Conservation (phyloP, 2,797 vertebrate genomes). For the Dicrostonyx torquatus region DNA sequence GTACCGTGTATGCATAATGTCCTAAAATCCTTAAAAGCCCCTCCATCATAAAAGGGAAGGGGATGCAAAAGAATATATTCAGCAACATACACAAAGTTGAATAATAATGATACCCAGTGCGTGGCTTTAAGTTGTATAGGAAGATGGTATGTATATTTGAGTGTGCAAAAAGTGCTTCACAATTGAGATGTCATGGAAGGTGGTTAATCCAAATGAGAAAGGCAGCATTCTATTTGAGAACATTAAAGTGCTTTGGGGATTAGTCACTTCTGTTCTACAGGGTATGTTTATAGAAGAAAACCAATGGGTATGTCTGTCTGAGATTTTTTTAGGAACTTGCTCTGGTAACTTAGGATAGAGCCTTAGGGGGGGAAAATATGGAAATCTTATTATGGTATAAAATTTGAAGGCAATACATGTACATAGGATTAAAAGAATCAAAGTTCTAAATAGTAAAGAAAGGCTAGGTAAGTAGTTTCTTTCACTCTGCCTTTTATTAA, state of each 20-base stretch:
- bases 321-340: constrained; percentile 41
- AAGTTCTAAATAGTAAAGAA: constrained; percentile 58
- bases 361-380: background rate
- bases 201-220: constrained; percentile 10
- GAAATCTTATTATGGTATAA: constrained; percentile 53
- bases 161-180: background rate
- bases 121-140: constrained; percentile 2
- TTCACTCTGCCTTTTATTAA: constrained; percentile 62
- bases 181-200: background rate
- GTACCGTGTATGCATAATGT: background rate
- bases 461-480: constrained; percentile 60
- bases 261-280: background rate
- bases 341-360: constrained; percentile 49
- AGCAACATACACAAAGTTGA: background rate
- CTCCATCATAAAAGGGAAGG: background rate
- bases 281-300: background rate
- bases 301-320: background rate
- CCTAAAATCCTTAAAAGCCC: background rate
- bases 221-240: background rate
- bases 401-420: constrained; percentile 10
- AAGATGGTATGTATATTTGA: background rate
- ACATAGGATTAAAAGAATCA: constrained; percentile 38
- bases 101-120: background rate
- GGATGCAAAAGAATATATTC: background rate
- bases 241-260: background rate